Conservation (phyloP, 2,888 invertebrate species). For the Eupithecia centaureata region DNA sequence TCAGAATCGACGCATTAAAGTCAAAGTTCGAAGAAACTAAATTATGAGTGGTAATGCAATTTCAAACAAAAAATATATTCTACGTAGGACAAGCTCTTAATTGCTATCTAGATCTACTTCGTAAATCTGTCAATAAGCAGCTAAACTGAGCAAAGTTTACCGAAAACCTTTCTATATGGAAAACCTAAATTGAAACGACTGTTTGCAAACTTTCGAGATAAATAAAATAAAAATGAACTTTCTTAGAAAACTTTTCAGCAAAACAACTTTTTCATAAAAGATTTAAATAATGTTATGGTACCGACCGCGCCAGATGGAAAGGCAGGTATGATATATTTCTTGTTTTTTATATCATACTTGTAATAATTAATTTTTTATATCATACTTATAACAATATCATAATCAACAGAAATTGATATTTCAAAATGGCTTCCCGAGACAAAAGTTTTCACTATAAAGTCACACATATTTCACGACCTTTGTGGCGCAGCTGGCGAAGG, state of each 20-base stretch:
- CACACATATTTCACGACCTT: no score
- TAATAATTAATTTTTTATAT: no score
- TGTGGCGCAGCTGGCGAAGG: no score
- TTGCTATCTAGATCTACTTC: no score
- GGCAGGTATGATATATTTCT: no score
- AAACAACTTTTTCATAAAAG: neutral
- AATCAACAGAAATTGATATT: constrained; percentile 5
- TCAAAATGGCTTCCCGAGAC: constrained; percentile 4
- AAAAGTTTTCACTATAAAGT: neutral
- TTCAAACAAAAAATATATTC: no score
- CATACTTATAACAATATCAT: no score
- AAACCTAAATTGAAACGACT: neutral
- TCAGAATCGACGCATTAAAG: no score
- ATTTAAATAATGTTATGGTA: neutral
- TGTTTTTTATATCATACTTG: no score
- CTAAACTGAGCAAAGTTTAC: neutral
- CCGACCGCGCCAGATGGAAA: neutral
- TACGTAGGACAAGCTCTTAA: no score
- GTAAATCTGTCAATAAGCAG: neutral
- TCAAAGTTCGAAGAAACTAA: no score
- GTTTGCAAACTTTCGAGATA: neutral
- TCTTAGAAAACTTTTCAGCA: neutral
- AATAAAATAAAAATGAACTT: neutral
- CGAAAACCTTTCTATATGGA: neutral
- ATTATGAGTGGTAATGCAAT: no score